These are phyloP conservation scores for Tautogolabrus adspersus DNA, from an alignment of 2,113 vertebrate species.

Conservation along the genomic window DNA sequence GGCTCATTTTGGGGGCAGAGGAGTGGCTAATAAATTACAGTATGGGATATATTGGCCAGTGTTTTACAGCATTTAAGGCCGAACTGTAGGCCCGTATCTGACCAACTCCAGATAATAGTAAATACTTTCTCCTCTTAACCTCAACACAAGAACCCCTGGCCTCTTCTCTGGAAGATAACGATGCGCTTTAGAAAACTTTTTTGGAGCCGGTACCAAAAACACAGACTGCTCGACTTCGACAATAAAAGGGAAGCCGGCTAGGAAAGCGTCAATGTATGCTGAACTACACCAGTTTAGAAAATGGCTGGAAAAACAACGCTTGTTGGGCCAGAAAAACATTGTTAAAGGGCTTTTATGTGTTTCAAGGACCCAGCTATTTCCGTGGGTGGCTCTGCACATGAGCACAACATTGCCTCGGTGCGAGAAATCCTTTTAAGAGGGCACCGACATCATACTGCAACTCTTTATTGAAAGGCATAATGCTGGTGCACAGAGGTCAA, in stretches of 20 bases:
- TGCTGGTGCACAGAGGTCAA: conserved; percentile 31
- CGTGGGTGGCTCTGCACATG: neutral
- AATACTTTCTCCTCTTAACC: neutral
- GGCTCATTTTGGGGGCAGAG: no score
- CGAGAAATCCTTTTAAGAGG: neutral
- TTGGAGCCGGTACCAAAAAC: neutral
- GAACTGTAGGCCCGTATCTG: no score
- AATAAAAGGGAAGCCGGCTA: neutral
- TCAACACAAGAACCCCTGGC: neutral
- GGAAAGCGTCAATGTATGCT: neutral
- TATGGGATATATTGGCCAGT: no score
- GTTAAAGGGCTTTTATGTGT: neutral
- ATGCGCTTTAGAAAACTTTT: neutral
- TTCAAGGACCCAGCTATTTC: no score
- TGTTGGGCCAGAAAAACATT: neutral
- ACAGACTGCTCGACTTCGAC: neutral
- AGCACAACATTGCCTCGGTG: neutral
- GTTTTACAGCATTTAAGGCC: neutral
- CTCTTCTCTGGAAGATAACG: neutral
- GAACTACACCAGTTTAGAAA: neutral
- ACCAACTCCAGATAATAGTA: neutral
- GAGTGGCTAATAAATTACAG: no score
- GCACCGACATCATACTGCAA: conserved; percentile 9
- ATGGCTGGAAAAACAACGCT: neutral
- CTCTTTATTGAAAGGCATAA: conserved; percentile 30